Evolutionary conservation across 2,888 invertebrate genomes (phyloP).

Genomic region (Habrosyne pyritoides): DNA sequence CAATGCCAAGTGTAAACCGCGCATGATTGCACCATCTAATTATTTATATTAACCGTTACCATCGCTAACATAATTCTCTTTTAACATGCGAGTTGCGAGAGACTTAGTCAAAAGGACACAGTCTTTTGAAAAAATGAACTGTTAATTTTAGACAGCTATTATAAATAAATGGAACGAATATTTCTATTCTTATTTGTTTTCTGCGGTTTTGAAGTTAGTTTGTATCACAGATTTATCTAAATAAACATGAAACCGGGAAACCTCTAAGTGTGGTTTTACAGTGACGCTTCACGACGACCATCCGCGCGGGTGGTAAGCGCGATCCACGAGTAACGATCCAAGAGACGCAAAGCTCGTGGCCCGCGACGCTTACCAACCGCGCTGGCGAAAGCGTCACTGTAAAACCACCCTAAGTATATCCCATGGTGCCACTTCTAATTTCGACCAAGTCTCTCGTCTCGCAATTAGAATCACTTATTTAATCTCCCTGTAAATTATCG

Average conservation of each 20-base stretch:
- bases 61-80: constrained; percentile 6
- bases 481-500: not conserved
- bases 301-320: no score
- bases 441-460: constrained; percentile 2
- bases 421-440: not conserved
- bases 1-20: constrained; percentile 6
- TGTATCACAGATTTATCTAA: not conserved
- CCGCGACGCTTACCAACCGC: no score
- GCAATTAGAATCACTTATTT: not conserved
- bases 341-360: no score
- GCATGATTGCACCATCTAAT: constrained; percentile 8
- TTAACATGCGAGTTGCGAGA: constrained; percentile 8
- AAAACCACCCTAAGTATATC: not conserved
- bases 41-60: constrained; percentile 6
- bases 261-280: no score
- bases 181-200: no score
- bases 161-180: no score
- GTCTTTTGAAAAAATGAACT: not conserved
- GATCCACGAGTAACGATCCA: no score
- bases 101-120: constrained; percentile 5
- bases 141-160: no score
- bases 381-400: no score
- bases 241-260: no score
- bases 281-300: no score
- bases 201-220: not conserved